A percentile compares a stretch with the other conserved stretches of the same genome.
Evolutionary conservation across 2,113 vertebrate species (phyloP).

Genomic region (Hemiscyllium ocellatum): DNA sequence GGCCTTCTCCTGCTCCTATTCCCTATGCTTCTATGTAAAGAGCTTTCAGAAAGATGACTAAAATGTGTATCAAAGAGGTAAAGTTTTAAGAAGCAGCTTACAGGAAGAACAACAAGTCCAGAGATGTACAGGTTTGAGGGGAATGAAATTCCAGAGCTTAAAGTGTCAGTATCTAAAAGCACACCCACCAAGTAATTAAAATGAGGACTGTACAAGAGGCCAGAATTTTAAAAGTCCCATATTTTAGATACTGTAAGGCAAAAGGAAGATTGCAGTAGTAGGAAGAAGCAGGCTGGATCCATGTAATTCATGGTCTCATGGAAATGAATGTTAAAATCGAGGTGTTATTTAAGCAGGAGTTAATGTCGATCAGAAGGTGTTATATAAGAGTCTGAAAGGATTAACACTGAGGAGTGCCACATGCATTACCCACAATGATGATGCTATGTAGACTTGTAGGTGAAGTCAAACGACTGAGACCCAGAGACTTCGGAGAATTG

Average conservation of each 20-base stretch:
- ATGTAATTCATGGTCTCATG: too few relatives aligned
- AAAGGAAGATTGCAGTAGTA: neutral
- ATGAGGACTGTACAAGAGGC: neutral
- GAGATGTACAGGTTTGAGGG: neutral
- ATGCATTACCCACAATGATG: too few relatives aligned
- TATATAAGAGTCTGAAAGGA: too few relatives aligned
- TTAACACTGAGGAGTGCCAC: too few relatives aligned
- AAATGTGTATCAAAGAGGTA: neutral
- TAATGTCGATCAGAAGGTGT: neutral
- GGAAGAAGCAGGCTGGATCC: neutral
- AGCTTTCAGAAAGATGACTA: neutral
- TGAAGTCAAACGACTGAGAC: too few relatives aligned
- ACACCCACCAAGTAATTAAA: neutral
- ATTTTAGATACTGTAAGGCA: neutral
- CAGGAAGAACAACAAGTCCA: neutral
- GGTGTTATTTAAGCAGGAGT: neutral
- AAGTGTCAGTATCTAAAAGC: neutral
- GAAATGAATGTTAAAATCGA: neutral
- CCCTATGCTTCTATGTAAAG: too few relatives aligned
- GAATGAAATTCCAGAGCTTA: neutral
- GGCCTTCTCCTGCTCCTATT: too few relatives aligned
- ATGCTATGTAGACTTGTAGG: too few relatives aligned
- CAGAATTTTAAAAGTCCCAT: neutral
- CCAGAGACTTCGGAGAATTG: too few relatives aligned
- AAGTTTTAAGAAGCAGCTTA: neutral